A percentile compares a stretch with the other conserved stretches of the same genome.
phyloP scores from a whole-genome alignment of 2,797 vertebrate species.

The Dipus sagitta region DNA sequence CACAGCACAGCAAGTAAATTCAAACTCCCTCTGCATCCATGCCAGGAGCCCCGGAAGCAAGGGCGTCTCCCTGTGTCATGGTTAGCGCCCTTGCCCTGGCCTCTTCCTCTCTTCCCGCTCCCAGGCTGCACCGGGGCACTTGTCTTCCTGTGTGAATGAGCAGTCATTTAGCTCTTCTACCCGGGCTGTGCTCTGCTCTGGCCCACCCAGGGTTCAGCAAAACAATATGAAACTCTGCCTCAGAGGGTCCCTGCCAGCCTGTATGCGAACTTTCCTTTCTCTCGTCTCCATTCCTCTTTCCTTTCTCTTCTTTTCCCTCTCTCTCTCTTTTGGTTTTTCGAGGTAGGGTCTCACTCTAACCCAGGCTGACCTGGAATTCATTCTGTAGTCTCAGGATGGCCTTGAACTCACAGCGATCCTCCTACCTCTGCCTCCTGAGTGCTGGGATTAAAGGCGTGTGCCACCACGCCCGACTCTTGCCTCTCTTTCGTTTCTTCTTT shows the following conservation, averaged over 20 bases:
- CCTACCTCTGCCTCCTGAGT: no score
- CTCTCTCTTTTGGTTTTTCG: no score
- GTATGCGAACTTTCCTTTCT: background rate
- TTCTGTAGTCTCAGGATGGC: no score
- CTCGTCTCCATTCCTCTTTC: background rate
- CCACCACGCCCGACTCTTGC: background rate
- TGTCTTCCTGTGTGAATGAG: background rate
- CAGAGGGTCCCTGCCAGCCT: background rate
- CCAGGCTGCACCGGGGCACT: background rate
- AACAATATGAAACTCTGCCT: background rate
- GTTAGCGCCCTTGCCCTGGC: background rate
- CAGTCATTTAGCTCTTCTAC: background rate
- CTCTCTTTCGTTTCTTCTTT: no score
- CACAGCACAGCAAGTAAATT: background rate
- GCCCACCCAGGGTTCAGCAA: background rate
- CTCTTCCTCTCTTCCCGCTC: background rate
- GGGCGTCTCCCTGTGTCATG: background rate
- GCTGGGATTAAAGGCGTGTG: no score
- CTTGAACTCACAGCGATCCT: no score
- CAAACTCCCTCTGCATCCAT: no score
- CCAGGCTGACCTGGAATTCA: no score
- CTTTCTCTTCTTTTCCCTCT: background rate
- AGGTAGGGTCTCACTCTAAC: no score
- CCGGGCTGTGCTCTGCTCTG: background rate
- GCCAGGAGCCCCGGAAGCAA: fast-evolving